phyloP scores from a whole-genome alignment of 35 echinoderm and acorn worm genomes.

The Stichopus chloronotus region DNA sequence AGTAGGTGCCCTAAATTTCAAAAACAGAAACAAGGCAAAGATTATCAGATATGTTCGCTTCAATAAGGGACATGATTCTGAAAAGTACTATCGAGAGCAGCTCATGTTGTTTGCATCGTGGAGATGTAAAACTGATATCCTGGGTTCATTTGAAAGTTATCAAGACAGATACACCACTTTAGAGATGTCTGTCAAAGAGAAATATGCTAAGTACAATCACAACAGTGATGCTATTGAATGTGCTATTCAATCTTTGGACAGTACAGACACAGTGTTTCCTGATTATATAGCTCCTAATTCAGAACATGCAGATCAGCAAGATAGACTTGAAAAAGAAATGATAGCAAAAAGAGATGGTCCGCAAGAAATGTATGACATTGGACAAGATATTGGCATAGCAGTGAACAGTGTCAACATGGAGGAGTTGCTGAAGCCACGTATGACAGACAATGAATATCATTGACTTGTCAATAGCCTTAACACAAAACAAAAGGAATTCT shows the following conservation, averaged over 20 bases:
- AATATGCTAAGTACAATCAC: background rate
- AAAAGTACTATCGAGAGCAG: constrained; percentile 62
- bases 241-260: background rate
- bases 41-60: background rate
- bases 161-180: background rate
- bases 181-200: background rate
- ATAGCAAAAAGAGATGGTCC: background rate
- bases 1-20: background rate
- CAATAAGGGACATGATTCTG: background rate
- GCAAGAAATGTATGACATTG: constrained; percentile 52
- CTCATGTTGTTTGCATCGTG: constrained; percentile 37
- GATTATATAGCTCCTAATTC: constrained; percentile 41
- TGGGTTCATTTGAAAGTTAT: background rate
- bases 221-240: background rate
- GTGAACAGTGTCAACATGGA: background rate
- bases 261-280: background rate
- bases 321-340: background rate
- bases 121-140: background rate
- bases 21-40: background rate
- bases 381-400: constrained; percentile 48
- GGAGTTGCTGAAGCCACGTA: background rate
- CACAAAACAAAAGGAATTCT: constrained; percentile 53
- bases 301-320: constrained; percentile 27
- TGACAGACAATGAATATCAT: background rate
- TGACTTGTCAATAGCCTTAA: background rate